phyloP scores from a whole-genome alignment of 1,140 invertebrate species.

The Sogatella furcifera region DNA sequence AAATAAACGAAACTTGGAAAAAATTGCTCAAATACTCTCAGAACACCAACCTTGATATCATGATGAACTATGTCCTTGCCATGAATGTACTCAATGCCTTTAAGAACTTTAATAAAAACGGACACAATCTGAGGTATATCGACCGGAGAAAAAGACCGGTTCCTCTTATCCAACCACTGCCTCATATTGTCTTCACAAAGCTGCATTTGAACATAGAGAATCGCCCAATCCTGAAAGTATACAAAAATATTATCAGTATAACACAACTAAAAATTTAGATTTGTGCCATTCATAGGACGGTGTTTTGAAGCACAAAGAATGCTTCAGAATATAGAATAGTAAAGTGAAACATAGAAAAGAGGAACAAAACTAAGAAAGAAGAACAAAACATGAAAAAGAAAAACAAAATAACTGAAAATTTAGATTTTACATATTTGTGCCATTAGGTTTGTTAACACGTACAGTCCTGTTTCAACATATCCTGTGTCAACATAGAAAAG shows the following conservation, averaged over 20 bases:
- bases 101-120: slow-evolving; percentile 57
- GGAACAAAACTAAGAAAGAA: no score
- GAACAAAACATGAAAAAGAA: no score
- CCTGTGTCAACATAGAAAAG: no score
- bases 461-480: no score
- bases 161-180: slow-evolving; percentile 56
- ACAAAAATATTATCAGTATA: neutral
- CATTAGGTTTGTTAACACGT: no score
- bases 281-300: neutral
- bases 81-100: slow-evolving; percentile 69
- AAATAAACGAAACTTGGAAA: no score
- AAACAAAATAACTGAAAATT: no score
- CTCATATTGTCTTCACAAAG: slow-evolving; percentile 60
- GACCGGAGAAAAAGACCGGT: slow-evolving; percentile 23
- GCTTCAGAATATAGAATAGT: no score
- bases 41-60: slow-evolving; percentile 52
- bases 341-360: no score
- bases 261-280: neutral
- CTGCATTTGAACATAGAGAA: slow-evolving; percentile 74
- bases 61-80: slow-evolving; percentile 64
- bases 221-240: slow-evolving; percentile 41
- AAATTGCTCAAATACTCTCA: no score
- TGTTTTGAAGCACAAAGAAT: no score
- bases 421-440: no score
- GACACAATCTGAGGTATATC: slow-evolving; percentile 35